These are phyloP conservation scores for Brachymystax lenok DNA, from an alignment of 2,797 vertebrate species.

Conservation along the genomic window DNA sequence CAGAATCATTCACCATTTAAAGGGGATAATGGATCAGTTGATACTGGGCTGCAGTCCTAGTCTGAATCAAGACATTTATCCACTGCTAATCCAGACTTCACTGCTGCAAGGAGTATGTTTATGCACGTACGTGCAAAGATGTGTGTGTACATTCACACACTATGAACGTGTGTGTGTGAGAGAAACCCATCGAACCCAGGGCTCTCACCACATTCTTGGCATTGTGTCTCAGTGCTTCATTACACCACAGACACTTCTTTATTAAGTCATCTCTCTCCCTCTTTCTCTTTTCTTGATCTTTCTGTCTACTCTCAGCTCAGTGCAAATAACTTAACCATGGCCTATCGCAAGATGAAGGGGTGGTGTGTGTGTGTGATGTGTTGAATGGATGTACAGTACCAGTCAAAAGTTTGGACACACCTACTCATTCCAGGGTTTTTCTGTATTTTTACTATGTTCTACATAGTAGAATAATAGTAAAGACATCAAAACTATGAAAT, in stretches of 20 bases:
- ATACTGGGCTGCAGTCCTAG: slow-evolving; percentile 10
- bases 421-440: too few relatives aligned
- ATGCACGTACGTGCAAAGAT: slow-evolving; percentile 4
- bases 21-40: slow-evolving; percentile 22
- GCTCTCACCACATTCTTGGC: slow-evolving; percentile 59
- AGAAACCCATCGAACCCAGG: slow-evolving; percentile 56
- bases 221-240: slow-evolving; percentile 66
- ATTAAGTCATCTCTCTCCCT: slow-evolving; percentile 65
- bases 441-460: too few relatives aligned
- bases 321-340: slow-evolving; percentile 31
- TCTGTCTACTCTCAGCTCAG: slow-evolving; percentile 59
- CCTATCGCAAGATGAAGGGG: slow-evolving; percentile 35
- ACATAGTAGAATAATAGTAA: too few relatives aligned
- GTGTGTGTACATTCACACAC: slow-evolving; percentile 7
- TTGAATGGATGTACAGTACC: slow-evolving; percentile 46
- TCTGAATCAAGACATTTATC: slow-evolving; percentile 53
- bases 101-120: slow-evolving; percentile 27
- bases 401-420: too few relatives aligned
- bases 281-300: slow-evolving; percentile 65
- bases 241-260: slow-evolving; percentile 63
- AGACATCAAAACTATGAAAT: too few relatives aligned
- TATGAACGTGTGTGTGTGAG: slow-evolving; percentile 27
- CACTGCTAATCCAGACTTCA: slow-evolving; percentile 43
- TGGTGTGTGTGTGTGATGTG: slow-evolving; percentile 42
- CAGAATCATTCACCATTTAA: background rate